Percentiles rank a stretch among this genome's conserved stretches.
These are phyloP conservation scores for Aegotheles bennettii DNA, from an alignment of 2,113 vertebrate species.

Conservation along the genomic window DNA sequence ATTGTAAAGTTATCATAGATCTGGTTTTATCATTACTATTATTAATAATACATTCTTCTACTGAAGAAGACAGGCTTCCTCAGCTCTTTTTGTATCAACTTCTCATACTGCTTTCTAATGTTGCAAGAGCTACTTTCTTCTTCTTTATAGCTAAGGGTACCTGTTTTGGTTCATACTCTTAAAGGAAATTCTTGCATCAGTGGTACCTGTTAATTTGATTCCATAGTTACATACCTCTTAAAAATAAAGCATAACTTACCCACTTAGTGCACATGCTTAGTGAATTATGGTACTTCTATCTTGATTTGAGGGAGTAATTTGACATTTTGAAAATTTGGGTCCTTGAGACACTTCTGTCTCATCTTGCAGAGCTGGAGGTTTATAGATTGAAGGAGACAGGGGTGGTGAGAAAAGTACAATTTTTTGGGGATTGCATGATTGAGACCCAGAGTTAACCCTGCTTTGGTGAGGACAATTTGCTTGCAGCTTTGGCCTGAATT, in stretches of 20 bases:
- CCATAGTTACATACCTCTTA: background rate
- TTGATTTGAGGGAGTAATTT: background rate
- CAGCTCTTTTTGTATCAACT: background rate
- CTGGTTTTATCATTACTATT: background rate
- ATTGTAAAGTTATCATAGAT: background rate
- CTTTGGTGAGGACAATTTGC: background rate
- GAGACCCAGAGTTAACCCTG: background rate
- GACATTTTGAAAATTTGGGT: background rate
- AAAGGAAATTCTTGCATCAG: background rate
- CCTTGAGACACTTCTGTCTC: background rate
- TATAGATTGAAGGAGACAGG: background rate
- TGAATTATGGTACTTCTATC: background rate
- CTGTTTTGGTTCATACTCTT: background rate
- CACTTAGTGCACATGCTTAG: background rate
- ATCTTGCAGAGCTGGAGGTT: background rate
- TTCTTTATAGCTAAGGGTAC: background rate
- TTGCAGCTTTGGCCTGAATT: background rate
- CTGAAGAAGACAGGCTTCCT: background rate
- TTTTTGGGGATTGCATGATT: background rate
- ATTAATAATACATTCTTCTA: background rate
- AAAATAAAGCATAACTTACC: background rate
- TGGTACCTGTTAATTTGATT: background rate
- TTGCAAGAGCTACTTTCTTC: background rate
- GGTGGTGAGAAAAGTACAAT: background rate
- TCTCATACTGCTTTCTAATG: background rate